Evolutionary conservation across 1,140 invertebrate species (phyloP), one percentile per base, ranked within the genome.

Genomic region (Danaus melanippus): DNA sequence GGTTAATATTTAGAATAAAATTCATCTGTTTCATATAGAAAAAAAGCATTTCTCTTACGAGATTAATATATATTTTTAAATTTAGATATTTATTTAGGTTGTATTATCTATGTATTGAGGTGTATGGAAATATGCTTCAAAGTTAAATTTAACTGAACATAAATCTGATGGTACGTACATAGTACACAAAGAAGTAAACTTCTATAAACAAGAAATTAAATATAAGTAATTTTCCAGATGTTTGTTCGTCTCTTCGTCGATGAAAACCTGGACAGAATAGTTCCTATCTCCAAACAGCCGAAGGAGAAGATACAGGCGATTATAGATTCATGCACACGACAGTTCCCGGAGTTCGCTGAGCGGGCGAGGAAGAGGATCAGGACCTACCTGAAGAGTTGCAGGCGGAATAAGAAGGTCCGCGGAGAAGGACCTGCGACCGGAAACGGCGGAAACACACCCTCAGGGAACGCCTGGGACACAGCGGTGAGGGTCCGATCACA

Each of bases 281-380:
- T 98, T 58, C 97, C 97, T 50, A 98, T 98, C 73, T 98, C 96
- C 32, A 97, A 98, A 79, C 97, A 98, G 86, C 97, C 97, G 5
- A 98, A 98, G 82, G 97, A 98, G 79, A 98, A 98, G 89, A 97
- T 98, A 62, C 96, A 98, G 79, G 97, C 97, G 9, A 98, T 98
- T 74, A 96, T 98, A 67, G 97, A 98, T 77, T 97, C 96, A 6
- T 98, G 97, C 87, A 95, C 96, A 56, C 90, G 97, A 67, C 97
- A 98, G 87, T 98, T 98, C 82, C 97, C 97, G 44, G 97, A 98
- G 89, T 98, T 97, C 79, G 95, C 96, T 42, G 96, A 97, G 79
- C 89, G 97, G 54, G 96, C 97, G 46, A 90, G 97, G 60, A 98
- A 98, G 88, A 89, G 97, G 50, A 97, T 98, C 75, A 90, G 97